Conservation (phyloP, 2,888 invertebrate genomes). For the Monoplex corrugatus region DNA sequence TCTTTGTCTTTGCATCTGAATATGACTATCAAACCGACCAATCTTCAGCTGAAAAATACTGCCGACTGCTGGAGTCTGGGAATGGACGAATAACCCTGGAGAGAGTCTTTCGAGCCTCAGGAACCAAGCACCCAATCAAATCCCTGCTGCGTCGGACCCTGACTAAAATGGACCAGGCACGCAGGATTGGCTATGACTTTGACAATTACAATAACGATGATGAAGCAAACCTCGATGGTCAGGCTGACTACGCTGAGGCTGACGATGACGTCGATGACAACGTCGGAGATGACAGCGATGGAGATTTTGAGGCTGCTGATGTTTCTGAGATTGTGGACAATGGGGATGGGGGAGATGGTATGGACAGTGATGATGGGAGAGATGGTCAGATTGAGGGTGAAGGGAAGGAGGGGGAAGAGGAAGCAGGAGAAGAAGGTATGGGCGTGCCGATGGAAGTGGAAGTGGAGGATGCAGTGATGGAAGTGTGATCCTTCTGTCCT, state of each 20-base stretch:
- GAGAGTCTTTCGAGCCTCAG: constrained; percentile 69
- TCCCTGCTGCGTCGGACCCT: constrained; percentile 62
- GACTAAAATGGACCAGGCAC: constrained; percentile 47
- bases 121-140: constrained; percentile 64
- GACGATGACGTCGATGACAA: neutral
- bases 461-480: constrained; percentile 20
- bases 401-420: neutral
- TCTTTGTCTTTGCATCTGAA: constrained; percentile 82
- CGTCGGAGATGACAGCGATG: neutral
- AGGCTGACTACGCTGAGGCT: neutral
- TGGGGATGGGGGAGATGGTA: neutral
- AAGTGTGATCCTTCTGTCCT: neutral
- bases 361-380: neutral
- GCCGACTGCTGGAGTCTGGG: constrained; percentile 92
- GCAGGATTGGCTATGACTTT: neutral
- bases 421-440: neutral
- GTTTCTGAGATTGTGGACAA: too few relatives aligned
- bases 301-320: neutral
- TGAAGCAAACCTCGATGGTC: neutral
- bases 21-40: neutral
- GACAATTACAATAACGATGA: neutral
- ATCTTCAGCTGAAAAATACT: constrained; percentile 92
- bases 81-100: constrained; percentile 90
- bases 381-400: neutral
- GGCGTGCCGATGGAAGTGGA: constrained; percentile 10